phyloP scores from a whole-genome alignment of 2,113 vertebrate species.

The Eupsittula cactorum region DNA sequence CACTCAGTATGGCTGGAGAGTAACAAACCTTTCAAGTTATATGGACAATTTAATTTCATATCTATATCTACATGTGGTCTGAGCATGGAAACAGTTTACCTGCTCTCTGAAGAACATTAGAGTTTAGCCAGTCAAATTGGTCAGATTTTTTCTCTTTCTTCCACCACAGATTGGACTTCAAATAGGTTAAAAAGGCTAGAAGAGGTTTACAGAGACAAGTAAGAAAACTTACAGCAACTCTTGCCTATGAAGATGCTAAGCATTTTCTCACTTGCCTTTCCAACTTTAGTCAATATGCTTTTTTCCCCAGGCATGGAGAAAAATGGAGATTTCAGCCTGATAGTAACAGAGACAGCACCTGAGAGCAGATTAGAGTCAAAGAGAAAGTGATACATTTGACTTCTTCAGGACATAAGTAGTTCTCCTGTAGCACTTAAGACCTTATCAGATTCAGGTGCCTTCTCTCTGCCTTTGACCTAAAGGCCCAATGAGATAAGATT shows the following conservation, averaged over 20 bases:
- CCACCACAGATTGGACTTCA: neutral
- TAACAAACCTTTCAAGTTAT: neutral
- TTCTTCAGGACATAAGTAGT: neutral
- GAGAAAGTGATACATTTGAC: slow-evolving; percentile 32
- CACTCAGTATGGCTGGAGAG: neutral
- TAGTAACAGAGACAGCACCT: neutral
- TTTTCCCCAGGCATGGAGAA: neutral
- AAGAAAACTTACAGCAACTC: neutral
- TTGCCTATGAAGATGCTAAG: neutral
- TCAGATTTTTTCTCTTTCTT: neutral
- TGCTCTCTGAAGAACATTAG: neutral
- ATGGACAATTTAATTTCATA: neutral
- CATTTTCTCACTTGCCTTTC: neutral
- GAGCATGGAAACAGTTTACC: neutral
- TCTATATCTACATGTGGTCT: fast-evolving
- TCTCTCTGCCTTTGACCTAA: slow-evolving; percentile 39
- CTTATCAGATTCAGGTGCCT: slow-evolving; percentile 42
- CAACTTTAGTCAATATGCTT: neutral
- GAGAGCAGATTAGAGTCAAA: slow-evolving; percentile 25
- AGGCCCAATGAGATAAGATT: slow-evolving; percentile 16
- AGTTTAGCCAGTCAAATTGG: neutral
- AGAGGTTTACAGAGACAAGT: neutral
- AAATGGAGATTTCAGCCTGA: neutral
- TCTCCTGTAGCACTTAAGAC: slow-evolving; percentile 18
- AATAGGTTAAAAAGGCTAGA: neutral